Conservation (phyloP, 2,113 vertebrate species). For the Tachuris rubrigastra region DNA sequence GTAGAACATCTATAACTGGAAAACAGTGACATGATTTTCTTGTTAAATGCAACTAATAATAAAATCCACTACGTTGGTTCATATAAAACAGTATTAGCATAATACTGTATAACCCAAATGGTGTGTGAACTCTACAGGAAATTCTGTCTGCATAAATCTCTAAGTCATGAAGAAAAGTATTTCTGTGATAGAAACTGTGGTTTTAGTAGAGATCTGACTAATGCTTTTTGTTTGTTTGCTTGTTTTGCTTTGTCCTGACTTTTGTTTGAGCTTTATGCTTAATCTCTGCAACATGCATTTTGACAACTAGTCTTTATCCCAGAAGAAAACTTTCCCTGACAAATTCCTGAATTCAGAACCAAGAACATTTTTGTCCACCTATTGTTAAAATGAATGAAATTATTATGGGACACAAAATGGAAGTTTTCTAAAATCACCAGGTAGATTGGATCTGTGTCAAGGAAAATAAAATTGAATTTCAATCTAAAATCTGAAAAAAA, state of each 20-base stretch:
- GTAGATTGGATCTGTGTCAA: neutral
- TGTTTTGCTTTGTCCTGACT: neutral
- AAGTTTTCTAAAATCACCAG: neutral
- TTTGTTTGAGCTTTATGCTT: neutral
- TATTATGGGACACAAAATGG: neutral
- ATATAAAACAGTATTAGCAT: neutral
- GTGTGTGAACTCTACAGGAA: neutral
- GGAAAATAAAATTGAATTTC: too few species aligned
- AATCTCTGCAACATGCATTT: neutral
- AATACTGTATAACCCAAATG: neutral
- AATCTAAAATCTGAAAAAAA: neutral
- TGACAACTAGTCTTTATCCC: neutral
- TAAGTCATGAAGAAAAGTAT: neutral
- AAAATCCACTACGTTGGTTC: neutral
- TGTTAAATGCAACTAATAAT: neutral
- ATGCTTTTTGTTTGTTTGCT: neutral
- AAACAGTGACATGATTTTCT: neutral
- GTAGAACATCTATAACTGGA: neutral
- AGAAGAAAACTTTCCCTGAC: neutral
- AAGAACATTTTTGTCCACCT: neutral
- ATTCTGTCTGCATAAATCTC: neutral
- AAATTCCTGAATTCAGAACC: neutral
- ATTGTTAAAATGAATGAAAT: neutral
- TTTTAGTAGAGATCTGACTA: neutral
- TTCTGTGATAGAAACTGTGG: neutral